Evolutionary conservation across 2,888 invertebrate species (phyloP), one percentile per base, ranked within the genome.

Genomic region (Apamea epomidion): DNA sequence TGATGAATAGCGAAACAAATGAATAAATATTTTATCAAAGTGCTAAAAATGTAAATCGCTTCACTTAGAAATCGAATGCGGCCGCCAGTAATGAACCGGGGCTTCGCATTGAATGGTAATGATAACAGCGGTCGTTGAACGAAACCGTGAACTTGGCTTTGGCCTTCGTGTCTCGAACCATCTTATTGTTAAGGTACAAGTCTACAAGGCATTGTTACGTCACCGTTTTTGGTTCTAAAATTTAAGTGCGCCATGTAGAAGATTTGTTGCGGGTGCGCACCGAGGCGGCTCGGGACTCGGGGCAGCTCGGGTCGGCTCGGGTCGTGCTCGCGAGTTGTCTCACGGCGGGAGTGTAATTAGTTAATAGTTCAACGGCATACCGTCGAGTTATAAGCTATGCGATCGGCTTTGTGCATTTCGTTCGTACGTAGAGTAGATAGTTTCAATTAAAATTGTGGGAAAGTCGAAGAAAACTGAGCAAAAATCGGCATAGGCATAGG

Each of bases 51-150:
- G 84, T 88, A 87, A 89, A 89, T 90, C 74, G 79, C 76, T 88
- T 88, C 77, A 90, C 85, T 89, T 90, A 91, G 91, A 90, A 89
- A 89, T 88, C 83, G 83, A 86, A 79, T 76, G 87, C 84, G 65
- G 45, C 75, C 67, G 86, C 42, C 88, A 85, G 91, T 92, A 93
- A 92, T 92, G 91, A 92, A 91, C 87, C 88, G 82, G 91, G 87
- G 89, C 91, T 92, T 90, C 91, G 93, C 92, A 93, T 94, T 95
- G 94, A 96, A 96, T 95, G 93, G 92, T 94, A 93, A 94, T 95
- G 95, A 95, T 96, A 95, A 95, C 90, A 92, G 91, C 95, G 96
- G 96, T 94, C 96, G 94, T 92, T 94, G 96, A 94, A 95, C 95
- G 96, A 93, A 94, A 94, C 83, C 95, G 90, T 96, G 96, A 96